phyloP scores from a whole-genome alignment of 1,140 invertebrate species.

The honey bee (Apis mellifera) region DNA sequence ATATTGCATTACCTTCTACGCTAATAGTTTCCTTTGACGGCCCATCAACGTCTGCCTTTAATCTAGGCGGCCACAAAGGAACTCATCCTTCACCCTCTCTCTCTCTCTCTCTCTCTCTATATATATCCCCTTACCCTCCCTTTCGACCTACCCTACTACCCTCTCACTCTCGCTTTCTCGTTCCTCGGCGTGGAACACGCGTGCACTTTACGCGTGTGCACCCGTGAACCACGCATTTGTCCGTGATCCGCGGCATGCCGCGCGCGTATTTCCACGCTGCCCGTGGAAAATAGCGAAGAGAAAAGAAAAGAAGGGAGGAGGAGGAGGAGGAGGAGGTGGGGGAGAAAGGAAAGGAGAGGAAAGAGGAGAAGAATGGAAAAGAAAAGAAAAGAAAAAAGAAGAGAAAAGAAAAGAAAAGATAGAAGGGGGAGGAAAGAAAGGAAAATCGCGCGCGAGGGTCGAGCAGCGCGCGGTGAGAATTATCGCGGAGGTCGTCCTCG shows the following conservation, averaged over 20 bases:
- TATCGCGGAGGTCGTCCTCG: constrained; percentile 60
- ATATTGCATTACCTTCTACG: constrained; percentile 71
- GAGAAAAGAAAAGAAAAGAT: constrained; percentile 23
- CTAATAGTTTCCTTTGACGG: constrained; percentile 74
- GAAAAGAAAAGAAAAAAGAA: not conserved
- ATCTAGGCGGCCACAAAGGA: constrained; percentile 73
- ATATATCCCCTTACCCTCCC: no score
- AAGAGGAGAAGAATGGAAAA: not conserved
- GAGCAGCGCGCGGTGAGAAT: constrained; percentile 57
- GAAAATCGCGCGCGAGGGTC: constrained; percentile 23
- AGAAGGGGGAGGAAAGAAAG: constrained; percentile 4
- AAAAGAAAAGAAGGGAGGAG: constrained; percentile 3
- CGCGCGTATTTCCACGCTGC: constrained; percentile 23
- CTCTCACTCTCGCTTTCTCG: constrained; percentile 28
- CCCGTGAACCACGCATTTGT: constrained; percentile 42
- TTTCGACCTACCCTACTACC: not conserved
- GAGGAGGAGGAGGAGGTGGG: not conserved
- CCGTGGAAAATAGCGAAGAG: constrained; percentile 32
- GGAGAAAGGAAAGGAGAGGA: not conserved
- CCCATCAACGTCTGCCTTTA: constrained; percentile 73
- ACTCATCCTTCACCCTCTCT: constrained; percentile 45
- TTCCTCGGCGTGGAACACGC: constrained; percentile 34
- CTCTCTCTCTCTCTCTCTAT: constrained; percentile 3
- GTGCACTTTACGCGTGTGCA: constrained; percentile 20
- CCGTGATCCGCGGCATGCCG: constrained; percentile 31